A percentile compares a stretch with the other conserved stretches of the same genome.
Conservation (phyloP, 2,113 vertebrate genomes). For the Chrysochloris asiatica region DNA sequence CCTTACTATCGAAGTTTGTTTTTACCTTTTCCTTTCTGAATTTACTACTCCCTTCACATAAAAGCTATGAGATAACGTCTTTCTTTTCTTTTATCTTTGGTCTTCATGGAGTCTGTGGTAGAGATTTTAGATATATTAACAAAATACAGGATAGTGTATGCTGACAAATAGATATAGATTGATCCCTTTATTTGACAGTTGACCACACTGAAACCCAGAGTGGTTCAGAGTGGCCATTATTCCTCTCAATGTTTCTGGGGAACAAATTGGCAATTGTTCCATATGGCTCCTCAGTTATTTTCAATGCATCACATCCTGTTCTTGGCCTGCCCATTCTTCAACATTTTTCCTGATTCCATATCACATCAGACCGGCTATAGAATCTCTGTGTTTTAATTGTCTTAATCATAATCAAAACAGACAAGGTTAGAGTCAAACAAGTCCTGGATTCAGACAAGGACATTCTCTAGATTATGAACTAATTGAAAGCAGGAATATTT, state of each 20-base stretch:
- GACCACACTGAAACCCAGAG: fast-evolving
- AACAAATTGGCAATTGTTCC: fast-evolving
- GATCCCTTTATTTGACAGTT: too few species aligned
- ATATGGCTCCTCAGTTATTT: fast-evolving
- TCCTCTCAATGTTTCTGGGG: background rate
- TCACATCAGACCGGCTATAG: background rate
- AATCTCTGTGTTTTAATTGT: background rate
- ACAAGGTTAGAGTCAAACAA: background rate
- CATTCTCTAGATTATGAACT: background rate
- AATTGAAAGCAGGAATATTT: background rate
- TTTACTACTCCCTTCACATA: background rate
- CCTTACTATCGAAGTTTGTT: background rate
- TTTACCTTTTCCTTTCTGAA: too few species aligned
- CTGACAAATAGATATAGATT: background rate
- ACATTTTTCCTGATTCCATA: fast-evolving
- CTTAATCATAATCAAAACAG: background rate
- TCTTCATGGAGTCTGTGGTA: background rate
- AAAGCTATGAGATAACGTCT: too few species aligned
- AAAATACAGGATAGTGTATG: too few species aligned
- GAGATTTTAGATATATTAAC: background rate
- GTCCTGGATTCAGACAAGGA: background rate
- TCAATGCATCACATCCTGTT: too few species aligned
- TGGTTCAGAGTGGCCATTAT: fast-evolving
- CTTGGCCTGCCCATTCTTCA: background rate
- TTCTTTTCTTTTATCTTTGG: background rate